phyloP scores from a whole-genome alignment of 2,113 vertebrate genomes.

The Pogona vitticeps region DNA sequence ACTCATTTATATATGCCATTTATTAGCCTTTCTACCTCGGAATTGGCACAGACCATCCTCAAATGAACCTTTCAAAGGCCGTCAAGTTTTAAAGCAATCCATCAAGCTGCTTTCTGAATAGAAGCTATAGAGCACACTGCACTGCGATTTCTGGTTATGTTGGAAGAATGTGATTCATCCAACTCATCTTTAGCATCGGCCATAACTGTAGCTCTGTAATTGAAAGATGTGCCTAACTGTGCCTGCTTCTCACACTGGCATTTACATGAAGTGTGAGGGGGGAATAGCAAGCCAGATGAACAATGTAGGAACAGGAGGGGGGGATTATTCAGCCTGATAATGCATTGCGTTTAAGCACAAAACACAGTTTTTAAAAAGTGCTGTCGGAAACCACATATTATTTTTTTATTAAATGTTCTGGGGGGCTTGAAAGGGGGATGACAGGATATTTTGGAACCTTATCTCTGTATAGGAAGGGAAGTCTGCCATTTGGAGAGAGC shows the following conservation, averaged over 20 bases:
- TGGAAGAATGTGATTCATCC: neutral
- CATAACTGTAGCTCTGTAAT: too few species aligned
- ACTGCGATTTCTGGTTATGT: neutral
- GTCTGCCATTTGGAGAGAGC: neutral
- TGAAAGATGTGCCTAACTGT: neutral
- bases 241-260: neutral
- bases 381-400: too few species aligned
- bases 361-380: too few species aligned
- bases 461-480: neutral
- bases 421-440: too few species aligned
- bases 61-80: neutral
- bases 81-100: neutral
- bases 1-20: neutral
- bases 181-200: neutral
- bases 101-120: neutral
- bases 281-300: neutral
- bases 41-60: neutral
- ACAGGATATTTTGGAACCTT: neutral
- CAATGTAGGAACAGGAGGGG: neutral
- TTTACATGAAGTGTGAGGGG: neutral
- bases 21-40: neutral
- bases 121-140: neutral
- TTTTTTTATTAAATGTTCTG: too few species aligned
- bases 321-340: too few species aligned
- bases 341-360: too few species aligned